Evolutionary conservation across 2,888 invertebrate species (phyloP).

Genomic region (Blera fallax): DNA sequence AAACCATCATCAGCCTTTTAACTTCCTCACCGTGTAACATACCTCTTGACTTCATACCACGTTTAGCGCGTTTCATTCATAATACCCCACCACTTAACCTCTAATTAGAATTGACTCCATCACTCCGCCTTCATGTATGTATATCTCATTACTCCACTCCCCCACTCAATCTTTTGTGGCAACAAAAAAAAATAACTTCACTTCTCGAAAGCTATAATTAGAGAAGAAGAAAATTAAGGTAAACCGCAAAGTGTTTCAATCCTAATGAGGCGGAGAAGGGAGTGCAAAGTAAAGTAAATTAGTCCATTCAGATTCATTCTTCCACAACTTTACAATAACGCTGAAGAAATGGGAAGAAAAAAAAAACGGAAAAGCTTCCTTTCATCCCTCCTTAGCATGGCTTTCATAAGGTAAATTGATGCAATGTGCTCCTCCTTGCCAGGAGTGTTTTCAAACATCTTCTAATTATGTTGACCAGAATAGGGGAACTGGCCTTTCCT

Average conservation of each 20-base stretch:
- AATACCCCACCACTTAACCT: neutral
- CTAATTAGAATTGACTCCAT: slow-evolving; percentile 28
- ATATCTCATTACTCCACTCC: neutral
- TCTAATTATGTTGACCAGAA: neutral
- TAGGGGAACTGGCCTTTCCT: neutral
- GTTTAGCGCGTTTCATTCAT: neutral
- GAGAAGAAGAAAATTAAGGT: neutral
- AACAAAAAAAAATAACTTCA: slow-evolving; percentile 3
- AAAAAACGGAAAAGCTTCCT: too few relatives aligned
- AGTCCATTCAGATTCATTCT: slow-evolving; percentile 12
- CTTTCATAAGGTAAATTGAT: neutral
- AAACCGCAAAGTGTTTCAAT: slow-evolving; percentile 18
- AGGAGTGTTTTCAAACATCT: neutral
- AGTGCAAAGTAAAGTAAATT: slow-evolving; percentile 18
- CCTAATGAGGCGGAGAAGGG: slow-evolving; percentile 3
- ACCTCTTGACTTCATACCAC: neutral
- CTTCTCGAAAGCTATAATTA: slow-evolving; percentile 19
- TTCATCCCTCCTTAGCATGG: neutral
- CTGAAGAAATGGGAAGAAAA: neutral
- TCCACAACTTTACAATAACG: neutral
- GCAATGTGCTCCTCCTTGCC: neutral
- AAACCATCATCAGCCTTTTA: neutral
- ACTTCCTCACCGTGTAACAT: neutral
- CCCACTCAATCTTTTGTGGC: neutral
- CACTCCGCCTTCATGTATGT: neutral